Conservation (phyloP, 2,797 vertebrate species). For the Allobates femoralis region DNA sequence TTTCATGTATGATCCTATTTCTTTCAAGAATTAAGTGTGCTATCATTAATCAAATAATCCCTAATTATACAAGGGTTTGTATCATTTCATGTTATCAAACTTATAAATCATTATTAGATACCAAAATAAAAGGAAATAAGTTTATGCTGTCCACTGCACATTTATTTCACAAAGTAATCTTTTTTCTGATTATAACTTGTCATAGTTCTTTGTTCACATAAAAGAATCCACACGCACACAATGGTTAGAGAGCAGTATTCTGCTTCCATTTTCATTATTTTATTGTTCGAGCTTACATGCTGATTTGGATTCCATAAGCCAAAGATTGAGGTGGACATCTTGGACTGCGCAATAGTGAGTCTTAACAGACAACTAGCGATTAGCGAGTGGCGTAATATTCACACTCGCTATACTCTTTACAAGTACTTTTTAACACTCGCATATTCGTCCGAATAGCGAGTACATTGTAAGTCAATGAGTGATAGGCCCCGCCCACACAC, state of each 20-base stretch:
- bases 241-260: neutral
- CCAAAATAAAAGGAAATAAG: slow-evolving; percentile 19
- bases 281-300: too few species aligned
- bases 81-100: slow-evolving; percentile 17
- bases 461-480: too few species aligned
- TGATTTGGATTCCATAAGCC: too few species aligned
- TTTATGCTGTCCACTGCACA: neutral
- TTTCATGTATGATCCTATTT: slow-evolving; percentile 54
- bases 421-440: too few species aligned
- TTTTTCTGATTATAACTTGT: slow-evolving; percentile 16
- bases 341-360: too few species aligned
- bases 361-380: too few species aligned
- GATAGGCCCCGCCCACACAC: too few species aligned
- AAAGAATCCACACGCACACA: neutral
- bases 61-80: slow-evolving; percentile 41
- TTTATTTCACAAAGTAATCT: slow-evolving; percentile 9
- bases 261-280: neutral
- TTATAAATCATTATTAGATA: slow-evolving; percentile 39
- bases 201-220: neutral
- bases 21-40: slow-evolving; percentile 31
- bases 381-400: too few species aligned
- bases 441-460: too few species aligned
- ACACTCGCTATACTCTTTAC: too few species aligned
- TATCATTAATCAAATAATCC: slow-evolving; percentile 52
- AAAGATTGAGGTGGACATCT: too few species aligned